A percentile compares a stretch with the other conserved stretches of the same genome.
Conservation (phyloP, 2,888 invertebrate species). For the Dryobota labecula region DNA sequence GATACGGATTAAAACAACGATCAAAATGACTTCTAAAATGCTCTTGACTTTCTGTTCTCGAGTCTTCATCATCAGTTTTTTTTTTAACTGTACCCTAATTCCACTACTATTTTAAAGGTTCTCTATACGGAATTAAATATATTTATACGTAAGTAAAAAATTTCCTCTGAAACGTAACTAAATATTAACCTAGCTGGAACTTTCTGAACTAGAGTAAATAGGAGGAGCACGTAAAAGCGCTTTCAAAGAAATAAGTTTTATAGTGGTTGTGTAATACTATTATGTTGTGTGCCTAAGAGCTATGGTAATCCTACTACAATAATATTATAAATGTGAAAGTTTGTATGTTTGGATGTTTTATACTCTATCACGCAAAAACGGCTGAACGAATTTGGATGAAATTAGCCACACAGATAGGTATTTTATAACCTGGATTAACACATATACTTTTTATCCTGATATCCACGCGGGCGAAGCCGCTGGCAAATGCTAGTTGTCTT, state of each 20-base stretch:
- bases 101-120: not conserved
- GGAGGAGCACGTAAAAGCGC: constrained; percentile 37
- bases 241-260: constrained; percentile 53
- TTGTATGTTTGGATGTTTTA: too few species aligned
- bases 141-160: not conserved
- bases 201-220: constrained; percentile 55
- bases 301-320: too few species aligned
- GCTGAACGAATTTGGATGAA: too few species aligned
- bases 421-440: too few species aligned
- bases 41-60: not conserved
- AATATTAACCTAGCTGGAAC: constrained; percentile 39
- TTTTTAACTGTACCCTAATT: not conserved
- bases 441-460: too few species aligned
- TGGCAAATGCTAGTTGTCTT: too few species aligned
- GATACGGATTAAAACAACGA: not conserved
- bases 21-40: not conserved
- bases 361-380: too few species aligned
- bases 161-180: constrained; percentile 12
- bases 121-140: not conserved
- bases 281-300: constrained; percentile 6
- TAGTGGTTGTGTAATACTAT: constrained; percentile 28
- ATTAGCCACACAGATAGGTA: too few species aligned
- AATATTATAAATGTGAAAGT: too few species aligned
- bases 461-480: too few species aligned
- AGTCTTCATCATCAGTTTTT: not conserved